Base-by-base conservation (phyloP, 2,888 invertebrate species). In the Drosophila vallismaia region DNA sequence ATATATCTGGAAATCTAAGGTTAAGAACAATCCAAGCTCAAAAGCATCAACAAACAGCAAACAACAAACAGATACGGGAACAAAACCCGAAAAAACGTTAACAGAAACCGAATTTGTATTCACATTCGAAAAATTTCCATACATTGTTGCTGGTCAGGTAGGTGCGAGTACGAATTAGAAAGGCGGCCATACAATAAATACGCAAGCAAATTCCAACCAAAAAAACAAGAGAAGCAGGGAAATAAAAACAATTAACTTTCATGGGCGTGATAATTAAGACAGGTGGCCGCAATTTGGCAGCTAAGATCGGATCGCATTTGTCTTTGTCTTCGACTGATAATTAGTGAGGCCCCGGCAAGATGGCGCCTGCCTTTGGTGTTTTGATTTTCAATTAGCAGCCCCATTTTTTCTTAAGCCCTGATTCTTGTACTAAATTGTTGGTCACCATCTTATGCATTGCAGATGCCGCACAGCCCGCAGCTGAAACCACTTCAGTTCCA, bases 401-500 rank as follows among this genome's bases (percentile, higher is more conserved):
- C 26, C 54, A 29, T 12, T 36, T 36, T n/a, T 36, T n/a, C 36
- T 4, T 10, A 24, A 53, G 40, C 40, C 40, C 45, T 46, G 31
- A 54, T 26, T 31, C 31, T 14, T 62, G 45, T 64, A 44, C 29
- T 50, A 8, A 63, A 48, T 26, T 33, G 26, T 24, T 12, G 19
- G 8, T 52, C 38, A 48, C 19, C 24, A 24, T 42, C 4, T 31
- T 48, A 3, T 9, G 9, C 45, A 28, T n/a, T 70, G 28, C 64
- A 89, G 88, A 89, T 89, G 88, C 76, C 89, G 72, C 79, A 86
- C 56, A 75, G 63, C 54, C 74, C 54, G 44, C 68, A 85, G 29
- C 86, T 80, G 14, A 84, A 88, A 54, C 49, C 79, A 74, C 77
- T 78, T 64, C 72, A 76, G 46, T 88, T 82, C 55, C 69, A 71